Conservation (phyloP, 2,797 vertebrate species). For the Hephaestus fuliginosus region DNA sequence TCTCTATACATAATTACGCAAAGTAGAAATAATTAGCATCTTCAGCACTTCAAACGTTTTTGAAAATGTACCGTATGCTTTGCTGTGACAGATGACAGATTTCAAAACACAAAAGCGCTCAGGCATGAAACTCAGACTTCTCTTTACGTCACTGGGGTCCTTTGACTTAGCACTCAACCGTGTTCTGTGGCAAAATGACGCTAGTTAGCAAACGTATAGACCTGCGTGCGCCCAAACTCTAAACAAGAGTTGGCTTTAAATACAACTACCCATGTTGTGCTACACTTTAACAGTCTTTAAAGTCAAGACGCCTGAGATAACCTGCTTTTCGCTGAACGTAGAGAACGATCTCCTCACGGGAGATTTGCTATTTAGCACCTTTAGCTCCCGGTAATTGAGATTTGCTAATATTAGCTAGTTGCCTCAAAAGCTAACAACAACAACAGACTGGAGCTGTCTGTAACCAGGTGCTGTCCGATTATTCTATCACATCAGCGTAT, state of each 20-base stretch:
- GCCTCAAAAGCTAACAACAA: slow-evolving; percentile 55
- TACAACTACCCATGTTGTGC: background rate
- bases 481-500: background rate
- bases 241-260: background rate
- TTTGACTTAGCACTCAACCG: slow-evolving; percentile 23
- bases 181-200: slow-evolving; percentile 24
- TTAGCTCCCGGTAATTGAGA: slow-evolving; percentile 40
- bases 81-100: too few relatives aligned
- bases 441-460: slow-evolving; percentile 9
- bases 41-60: background rate
- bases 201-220: slow-evolving; percentile 15
- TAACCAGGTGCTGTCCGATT: slow-evolving; percentile 3
- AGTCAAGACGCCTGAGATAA: background rate
- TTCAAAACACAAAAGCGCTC: slow-evolving; percentile 36
- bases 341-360: background rate
- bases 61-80: background rate
- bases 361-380: slow-evolving; percentile 17
- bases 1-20: too few relatives aligned
- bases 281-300: background rate
- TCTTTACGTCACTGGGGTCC: slow-evolving; percentile 51
- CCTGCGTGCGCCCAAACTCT: background rate
- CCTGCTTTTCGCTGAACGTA: background rate
- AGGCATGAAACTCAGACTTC: slow-evolving; percentile 45
- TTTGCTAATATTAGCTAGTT: slow-evolving; percentile 43
- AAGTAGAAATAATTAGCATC: background rate